Conservation (phyloP, 2,888 invertebrate genomes). For the Diogma glabrata region DNA sequence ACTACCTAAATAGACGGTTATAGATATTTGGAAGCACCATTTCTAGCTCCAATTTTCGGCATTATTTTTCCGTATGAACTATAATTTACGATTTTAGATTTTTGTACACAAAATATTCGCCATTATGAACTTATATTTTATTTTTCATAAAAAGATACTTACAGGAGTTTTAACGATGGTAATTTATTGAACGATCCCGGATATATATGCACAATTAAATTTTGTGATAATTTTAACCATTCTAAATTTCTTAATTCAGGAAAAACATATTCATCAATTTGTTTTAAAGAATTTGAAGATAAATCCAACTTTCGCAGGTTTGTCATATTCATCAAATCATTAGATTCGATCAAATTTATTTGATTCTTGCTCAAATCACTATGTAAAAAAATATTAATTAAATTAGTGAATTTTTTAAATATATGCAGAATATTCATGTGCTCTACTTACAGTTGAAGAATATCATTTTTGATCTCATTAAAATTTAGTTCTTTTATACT, state of each 20-base stretch:
- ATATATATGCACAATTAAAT: slow-evolving; percentile 56
- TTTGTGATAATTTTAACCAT: slow-evolving; percentile 57
- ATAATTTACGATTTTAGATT: not conserved
- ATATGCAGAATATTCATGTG: not conserved
- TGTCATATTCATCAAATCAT: slow-evolving; percentile 62
- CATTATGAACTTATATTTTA: slow-evolving; percentile 6
- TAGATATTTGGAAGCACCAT: too few species aligned
- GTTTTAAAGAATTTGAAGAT: slow-evolving; percentile 56
- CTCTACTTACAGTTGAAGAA: slow-evolving; percentile 28
- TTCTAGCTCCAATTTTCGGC: too few species aligned
- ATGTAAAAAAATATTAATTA: slow-evolving; percentile 23
- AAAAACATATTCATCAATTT: slow-evolving; percentile 57
- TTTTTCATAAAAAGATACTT: slow-evolving; percentile 34
- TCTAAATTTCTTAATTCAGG: slow-evolving; percentile 55
- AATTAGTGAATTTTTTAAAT: not conserved
- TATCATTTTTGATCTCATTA: slow-evolving; percentile 26
- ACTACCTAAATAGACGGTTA: too few species aligned
- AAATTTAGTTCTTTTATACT: slow-evolving; percentile 30
- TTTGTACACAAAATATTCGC: not conserved
- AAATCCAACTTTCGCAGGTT: slow-evolving; percentile 58
- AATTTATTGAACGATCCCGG: slow-evolving; percentile 61
- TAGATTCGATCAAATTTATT: slow-evolving; percentile 57
- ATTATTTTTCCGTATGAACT: not conserved
- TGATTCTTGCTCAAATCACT: slow-evolving; percentile 73
- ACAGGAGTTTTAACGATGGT: slow-evolving; percentile 60